Conservation (phyloP, 53 echinoderm and acorn worm species). For the Paelopatides confundens region DNA sequence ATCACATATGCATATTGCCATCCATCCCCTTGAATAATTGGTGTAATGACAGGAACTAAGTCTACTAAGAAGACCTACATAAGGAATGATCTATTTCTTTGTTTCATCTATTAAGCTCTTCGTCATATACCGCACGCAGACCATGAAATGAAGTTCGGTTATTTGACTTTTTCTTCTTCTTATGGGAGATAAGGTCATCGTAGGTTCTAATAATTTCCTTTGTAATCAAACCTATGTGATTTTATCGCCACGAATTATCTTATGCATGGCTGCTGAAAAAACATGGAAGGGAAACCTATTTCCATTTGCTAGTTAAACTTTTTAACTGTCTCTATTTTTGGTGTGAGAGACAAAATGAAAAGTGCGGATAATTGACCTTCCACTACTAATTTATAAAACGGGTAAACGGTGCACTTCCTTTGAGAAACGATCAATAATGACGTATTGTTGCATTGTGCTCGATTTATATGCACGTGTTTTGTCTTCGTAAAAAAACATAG, state of each 20-base stretch:
- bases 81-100: too few species aligned
- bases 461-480: too few species aligned
- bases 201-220: conserved; percentile 3
- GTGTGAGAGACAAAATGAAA: not conserved
- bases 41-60: too few species aligned
- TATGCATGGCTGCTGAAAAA: not conserved
- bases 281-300: not conserved
- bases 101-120: too few species aligned
- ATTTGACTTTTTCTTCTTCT: too few species aligned
- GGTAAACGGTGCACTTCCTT: too few species aligned
- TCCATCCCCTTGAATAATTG: too few species aligned
- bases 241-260: not conserved
- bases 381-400: not conserved
- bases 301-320: not conserved
- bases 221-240: not conserved
- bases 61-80: too few species aligned
- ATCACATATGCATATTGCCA: too few species aligned
- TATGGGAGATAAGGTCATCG: not conserved
- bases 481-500: too few species aligned
- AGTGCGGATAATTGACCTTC: not conserved
- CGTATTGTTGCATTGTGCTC: too few species aligned
- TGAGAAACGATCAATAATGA: too few species aligned
- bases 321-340: not conserved
- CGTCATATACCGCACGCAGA: not conserved
- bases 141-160: not conserved